Conservation (phyloP, 2,888 invertebrate species). For the Argynnis bischoffii region DNA sequence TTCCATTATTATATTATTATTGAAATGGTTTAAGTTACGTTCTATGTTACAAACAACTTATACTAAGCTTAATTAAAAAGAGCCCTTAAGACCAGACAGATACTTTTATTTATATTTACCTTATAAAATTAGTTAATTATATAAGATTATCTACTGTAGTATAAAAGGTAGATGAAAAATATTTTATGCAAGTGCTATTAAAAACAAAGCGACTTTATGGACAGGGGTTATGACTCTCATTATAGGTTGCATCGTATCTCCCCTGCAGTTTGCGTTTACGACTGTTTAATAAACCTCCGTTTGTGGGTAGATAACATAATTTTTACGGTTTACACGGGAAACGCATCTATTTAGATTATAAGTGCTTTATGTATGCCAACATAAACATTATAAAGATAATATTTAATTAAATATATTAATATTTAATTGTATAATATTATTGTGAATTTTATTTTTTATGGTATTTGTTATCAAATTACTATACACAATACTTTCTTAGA, state of each 20-base stretch:
- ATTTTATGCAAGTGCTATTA: slow-evolving; percentile 36
- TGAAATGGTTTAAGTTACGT: no score
- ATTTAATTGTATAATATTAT: neutral
- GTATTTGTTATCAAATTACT: no score
- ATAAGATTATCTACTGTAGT: neutral
- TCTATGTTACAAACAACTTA: no score
- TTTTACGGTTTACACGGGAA: slow-evolving; percentile 66
- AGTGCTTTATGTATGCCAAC: neutral
- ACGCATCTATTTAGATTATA: slow-evolving; percentile 57
- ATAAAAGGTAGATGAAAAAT: slow-evolving; percentile 18
- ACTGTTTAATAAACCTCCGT: slow-evolving; percentile 70
- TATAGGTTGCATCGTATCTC: slow-evolving; percentile 54
- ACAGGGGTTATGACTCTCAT: slow-evolving; percentile 51
- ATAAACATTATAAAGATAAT: neutral
- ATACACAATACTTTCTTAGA: no score
- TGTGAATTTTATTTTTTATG: no score
- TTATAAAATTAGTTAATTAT: no score
- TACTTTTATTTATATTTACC: no score
- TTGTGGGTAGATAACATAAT: slow-evolving; percentile 60
- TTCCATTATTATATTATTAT: no score
- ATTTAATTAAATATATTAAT: neutral
- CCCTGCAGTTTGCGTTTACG: slow-evolving; percentile 65
- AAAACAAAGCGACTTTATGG: slow-evolving; percentile 39
- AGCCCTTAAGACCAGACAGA: no score
- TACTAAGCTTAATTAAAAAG: no score